These are phyloP conservation scores for Yponomeuta cagnagella DNA, from an alignment of 2,888 invertebrate genomes.

Conservation along the genomic window DNA sequence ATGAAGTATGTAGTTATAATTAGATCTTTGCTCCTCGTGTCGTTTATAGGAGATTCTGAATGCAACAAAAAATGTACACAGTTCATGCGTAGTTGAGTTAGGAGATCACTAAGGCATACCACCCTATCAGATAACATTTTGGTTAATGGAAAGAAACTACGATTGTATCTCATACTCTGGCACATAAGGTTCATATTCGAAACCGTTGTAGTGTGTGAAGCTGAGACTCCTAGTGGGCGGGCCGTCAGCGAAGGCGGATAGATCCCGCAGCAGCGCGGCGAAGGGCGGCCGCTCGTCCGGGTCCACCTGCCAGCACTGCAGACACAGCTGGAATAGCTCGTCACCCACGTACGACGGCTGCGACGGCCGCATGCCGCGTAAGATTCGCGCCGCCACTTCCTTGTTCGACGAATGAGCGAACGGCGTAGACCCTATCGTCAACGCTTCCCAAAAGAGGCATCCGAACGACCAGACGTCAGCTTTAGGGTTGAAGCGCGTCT, in stretches of 20 bases:
- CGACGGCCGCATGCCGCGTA: constrained; percentile 81
- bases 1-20: no score
- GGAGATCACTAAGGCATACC: no score
- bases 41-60: no score
- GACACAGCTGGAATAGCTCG: constrained; percentile 86
- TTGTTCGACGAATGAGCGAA: constrained; percentile 81
- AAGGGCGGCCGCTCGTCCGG: constrained; percentile 87
- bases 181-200: constrained; percentile 60
- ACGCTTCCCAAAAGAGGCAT: constrained; percentile 88
- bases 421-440: constrained; percentile 86
- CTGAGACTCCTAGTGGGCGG: constrained; percentile 53
- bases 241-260: constrained; percentile 50
- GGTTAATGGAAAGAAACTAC: constrained; percentile 26
- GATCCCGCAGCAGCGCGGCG: constrained; percentile 71
- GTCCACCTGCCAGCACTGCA: constrained; percentile 90
- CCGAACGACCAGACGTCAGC: constrained; percentile 91
- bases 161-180: constrained; percentile 62
- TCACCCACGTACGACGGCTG: constrained; percentile 85
- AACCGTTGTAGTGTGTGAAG: constrained; percentile 66
- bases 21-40: no score
- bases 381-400: constrained; percentile 80
- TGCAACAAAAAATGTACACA: no score
- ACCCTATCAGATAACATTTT: neutral
- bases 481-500: constrained; percentile 80
- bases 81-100: no score